These are phyloP conservation scores for Xiphorhynchus elegans DNA, from an alignment of 2,113 vertebrate species.

Conservation along the genomic window DNA sequence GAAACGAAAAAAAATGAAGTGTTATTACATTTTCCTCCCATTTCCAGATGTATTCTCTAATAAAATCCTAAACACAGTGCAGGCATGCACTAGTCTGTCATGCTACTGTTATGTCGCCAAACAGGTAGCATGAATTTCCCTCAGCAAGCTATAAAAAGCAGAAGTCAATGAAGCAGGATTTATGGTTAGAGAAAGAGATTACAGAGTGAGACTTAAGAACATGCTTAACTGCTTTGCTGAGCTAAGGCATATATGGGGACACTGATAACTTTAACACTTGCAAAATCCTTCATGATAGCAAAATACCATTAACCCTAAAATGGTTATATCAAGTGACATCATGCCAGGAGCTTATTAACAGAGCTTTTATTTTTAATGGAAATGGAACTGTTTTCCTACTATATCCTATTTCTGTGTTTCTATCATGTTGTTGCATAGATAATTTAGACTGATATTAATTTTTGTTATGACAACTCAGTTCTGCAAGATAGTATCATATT, in stretches of 20 bases:
- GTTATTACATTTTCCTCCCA: not conserved
- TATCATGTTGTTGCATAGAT: slow-evolving; percentile 36
- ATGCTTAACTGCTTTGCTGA: slow-evolving; percentile 59
- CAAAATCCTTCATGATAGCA: slow-evolving; percentile 73
- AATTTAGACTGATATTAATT: not conserved
- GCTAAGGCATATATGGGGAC: slow-evolving; percentile 42
- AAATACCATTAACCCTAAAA: slow-evolving; percentile 75
- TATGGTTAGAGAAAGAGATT: slow-evolving; percentile 46
- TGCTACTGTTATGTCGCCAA: slow-evolving; percentile 36
- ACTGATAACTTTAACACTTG: slow-evolving; percentile 50
- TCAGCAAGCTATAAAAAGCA: slow-evolving; percentile 63
- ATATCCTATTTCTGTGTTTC: not conserved
- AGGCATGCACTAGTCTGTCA: slow-evolving; percentile 13
- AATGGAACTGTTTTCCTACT: slow-evolving; percentile 48
- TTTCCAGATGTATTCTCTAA: not conserved
- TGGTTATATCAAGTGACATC: slow-evolving; percentile 56
- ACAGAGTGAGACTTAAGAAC: slow-evolving; percentile 43
- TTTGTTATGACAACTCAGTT: not conserved
- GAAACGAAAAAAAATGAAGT: not conserved
- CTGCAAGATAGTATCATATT: not conserved
- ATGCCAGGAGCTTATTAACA: slow-evolving; percentile 69
- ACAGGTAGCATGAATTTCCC: slow-evolving; percentile 63
- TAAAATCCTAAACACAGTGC: slow-evolving; percentile 13
- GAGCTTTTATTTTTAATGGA: slow-evolving; percentile 59
- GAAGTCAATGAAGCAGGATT: slow-evolving; percentile 66